Base-by-base conservation (phyloP, 2,113 vertebrate genomes). In the Ophthalmolycus amberensis region DNA sequence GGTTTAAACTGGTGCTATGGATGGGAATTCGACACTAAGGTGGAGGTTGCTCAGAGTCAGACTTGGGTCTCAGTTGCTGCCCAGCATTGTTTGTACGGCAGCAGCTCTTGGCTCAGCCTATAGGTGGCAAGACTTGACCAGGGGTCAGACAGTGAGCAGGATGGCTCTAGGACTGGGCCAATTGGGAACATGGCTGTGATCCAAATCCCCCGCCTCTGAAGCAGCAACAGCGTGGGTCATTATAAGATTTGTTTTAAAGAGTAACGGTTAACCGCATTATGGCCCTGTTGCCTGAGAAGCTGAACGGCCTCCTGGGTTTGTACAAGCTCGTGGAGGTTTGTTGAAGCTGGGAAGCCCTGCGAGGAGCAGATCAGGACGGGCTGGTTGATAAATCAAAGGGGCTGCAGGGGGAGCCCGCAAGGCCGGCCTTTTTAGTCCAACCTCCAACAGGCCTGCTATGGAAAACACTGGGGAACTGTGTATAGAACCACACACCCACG, bases 221-320 rank as follows among this genome's bases (percentile, higher is more conserved):
- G 68, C 71, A 34, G 75, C 80, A 73, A 42, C 75, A 87, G 82
- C 77, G 40, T 63, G 80, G 84, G 89, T 91, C 84, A 84, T 90
- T 90, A 84, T 80, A 40, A 85, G 79, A 90, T 93, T 93, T 93
- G 90, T 87, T 90, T 88, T 84, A 84, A 88, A 85, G 89, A 87
- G 85, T 82, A 83, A 90, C 74, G 88, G 91, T 90, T 92, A 88
- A 88, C 90, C 82, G n/a, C 89, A 90, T 80, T 75, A 87, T 20
- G 42, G 84, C 90, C 73, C 72, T 70, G 84, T 86, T 89, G 88
- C 83, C 73, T 69, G 64, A 76, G 87, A 82, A 82, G 79, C 71
- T 76, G 79, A 92, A 75, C 59, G 64, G 80, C 80, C 86, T 84
- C 77, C 63, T 84, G 84, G 84, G 88, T 84, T 86, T 85, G 71